Evolutionary conservation across 2,797 vertebrate species (phyloP).

Genomic region (Parauchenoglanis punctatus): DNA sequence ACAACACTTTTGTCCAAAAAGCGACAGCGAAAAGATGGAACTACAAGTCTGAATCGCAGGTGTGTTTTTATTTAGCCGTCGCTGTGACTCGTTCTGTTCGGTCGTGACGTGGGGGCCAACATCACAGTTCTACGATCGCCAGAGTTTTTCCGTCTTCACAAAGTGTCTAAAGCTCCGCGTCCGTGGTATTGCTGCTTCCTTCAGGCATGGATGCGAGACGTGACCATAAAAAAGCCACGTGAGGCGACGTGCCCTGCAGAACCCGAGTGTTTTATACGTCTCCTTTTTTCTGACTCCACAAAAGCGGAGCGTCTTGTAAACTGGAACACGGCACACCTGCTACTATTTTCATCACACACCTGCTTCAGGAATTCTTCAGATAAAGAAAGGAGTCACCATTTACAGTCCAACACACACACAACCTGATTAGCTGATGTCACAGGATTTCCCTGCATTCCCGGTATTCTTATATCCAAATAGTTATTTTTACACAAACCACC

Average conservation of each 20-base stretch:
- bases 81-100: not conserved
- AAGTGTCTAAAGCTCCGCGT: not conserved
- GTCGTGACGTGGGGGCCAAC: not conserved
- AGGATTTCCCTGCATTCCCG: not conserved
- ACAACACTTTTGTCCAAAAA: conserved; percentile 4
- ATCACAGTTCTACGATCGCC: not conserved
- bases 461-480: not conserved
- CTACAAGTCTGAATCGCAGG: conserved; percentile 44
- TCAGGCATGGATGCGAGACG: not conserved
- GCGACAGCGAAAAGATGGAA: conserved; percentile 46
- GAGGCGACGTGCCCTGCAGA: not conserved
- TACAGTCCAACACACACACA: not conserved
- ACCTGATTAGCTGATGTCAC: not conserved
- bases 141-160: not conserved
- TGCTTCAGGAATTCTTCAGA: not conserved
- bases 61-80: not conserved
- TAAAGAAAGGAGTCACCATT: not conserved
- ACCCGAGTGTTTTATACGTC: not conserved
- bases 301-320: not conserved
- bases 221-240: not conserved
- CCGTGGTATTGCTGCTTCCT: not conserved
- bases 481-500: not conserved
- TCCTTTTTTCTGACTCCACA: not conserved
- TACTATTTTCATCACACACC: not conserved
- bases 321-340: not conserved